Percentiles rank a stretch among this genome's conserved stretches.
These are phyloP conservation scores for Muntiacus reevesi DNA, from an alignment of 2,113 vertebrate species.

Conservation along the genomic window DNA sequence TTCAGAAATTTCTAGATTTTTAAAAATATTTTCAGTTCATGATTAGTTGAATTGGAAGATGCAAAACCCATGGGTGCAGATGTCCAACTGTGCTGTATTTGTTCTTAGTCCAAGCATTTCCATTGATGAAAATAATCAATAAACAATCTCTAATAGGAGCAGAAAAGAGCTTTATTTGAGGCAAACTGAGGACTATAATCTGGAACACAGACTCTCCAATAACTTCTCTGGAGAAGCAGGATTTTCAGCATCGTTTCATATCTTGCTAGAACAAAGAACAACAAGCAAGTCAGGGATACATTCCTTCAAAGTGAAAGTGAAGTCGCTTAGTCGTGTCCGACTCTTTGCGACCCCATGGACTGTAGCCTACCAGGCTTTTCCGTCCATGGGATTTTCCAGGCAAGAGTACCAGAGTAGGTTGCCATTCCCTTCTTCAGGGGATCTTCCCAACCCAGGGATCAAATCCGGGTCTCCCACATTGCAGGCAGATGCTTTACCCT, in stretches of 20 bases:
- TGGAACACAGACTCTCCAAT: not conserved
- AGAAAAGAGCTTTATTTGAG: not conserved
- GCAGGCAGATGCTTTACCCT: not conserved
- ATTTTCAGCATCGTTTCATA: not conserved
- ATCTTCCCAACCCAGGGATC: not conserved
- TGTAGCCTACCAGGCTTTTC: not conserved
- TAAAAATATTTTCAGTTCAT: not conserved
- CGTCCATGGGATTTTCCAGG: not conserved
- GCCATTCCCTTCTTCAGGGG: not conserved
- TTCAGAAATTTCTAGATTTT: not conserved
- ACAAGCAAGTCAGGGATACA: not conserved
- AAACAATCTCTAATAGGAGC: not conserved
- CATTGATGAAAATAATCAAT: not conserved
- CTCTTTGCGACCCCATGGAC: not conserved
- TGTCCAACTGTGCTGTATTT: not conserved
- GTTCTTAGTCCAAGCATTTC: not conserved
- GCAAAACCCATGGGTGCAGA: not conserved
- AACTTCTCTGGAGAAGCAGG: not conserved
- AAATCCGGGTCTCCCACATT: accelerated
- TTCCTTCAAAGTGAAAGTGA: not conserved
- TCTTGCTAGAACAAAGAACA: not conserved
- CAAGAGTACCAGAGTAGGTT: not conserved
- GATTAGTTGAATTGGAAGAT: not conserved
- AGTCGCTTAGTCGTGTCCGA: accelerated
- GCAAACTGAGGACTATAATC: not conserved